Evolutionary conservation across 2,113 vertebrate species (phyloP).

Genomic region (Scortum barcoo): DNA sequence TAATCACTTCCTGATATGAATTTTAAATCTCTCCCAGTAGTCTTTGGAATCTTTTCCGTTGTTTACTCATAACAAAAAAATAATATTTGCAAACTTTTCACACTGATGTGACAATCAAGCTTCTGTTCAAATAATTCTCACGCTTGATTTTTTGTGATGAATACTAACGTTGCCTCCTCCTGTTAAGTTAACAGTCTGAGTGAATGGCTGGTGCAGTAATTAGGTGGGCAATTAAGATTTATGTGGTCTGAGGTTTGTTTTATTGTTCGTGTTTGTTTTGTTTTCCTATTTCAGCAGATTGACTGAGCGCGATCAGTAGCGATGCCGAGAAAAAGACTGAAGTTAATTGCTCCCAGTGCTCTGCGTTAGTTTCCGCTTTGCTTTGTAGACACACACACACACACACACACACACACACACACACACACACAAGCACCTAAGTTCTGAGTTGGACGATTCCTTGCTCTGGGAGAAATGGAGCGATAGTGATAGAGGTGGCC

Average conservation of each 20-base stretch:
- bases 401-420: neutral
- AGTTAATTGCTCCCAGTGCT: slow-evolving; percentile 84
- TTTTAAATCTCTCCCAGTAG: neutral
- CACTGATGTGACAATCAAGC: slow-evolving; percentile 35
- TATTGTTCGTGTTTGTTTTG: slow-evolving; percentile 72
- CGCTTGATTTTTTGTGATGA: slow-evolving; percentile 68
- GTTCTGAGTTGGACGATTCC: slow-evolving; percentile 35
- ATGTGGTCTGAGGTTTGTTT: slow-evolving; percentile 72
- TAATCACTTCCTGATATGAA: slow-evolving; percentile 4
- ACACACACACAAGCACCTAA: slow-evolving; percentile 14
- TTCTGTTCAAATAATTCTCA: slow-evolving; percentile 57
- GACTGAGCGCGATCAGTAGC: slow-evolving; percentile 66
- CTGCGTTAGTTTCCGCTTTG: slow-evolving; percentile 66
- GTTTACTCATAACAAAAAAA: slow-evolving; percentile 26
- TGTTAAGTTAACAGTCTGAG: slow-evolving; percentile 49
- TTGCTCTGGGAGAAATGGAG: slow-evolving; percentile 63
- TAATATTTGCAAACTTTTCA: neutral
- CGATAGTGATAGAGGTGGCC: slow-evolving; percentile 68
- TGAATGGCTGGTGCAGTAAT: slow-evolving; percentile 66
- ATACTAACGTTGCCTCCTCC: slow-evolving; percentile 35
- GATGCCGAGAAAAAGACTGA: slow-evolving; percentile 63
- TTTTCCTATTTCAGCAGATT: slow-evolving; percentile 71
- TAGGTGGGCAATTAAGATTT: slow-evolving; percentile 72
- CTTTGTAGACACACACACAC: slow-evolving; percentile 14
- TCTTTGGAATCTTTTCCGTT: neutral